Conservation (phyloP, 2,797 vertebrate genomes). For the Hydrophis major region DNA sequence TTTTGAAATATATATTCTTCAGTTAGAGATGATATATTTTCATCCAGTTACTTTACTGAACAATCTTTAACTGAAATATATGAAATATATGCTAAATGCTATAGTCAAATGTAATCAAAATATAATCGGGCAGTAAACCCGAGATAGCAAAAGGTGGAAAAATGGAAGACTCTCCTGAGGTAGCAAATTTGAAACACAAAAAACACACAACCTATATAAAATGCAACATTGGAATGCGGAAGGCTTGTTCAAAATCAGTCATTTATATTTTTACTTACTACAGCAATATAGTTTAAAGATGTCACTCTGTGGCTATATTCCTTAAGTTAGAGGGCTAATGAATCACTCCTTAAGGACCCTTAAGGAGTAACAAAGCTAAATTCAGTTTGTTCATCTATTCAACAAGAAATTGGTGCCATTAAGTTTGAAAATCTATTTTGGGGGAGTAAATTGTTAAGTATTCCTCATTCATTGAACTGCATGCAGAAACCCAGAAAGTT, state of each 20-base stretch:
- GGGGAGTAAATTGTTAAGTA: neutral
- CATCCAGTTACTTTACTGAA: neutral
- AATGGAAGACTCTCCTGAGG: conserved; percentile 19
- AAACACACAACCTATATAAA: neutral
- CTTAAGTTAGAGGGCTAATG: neutral
- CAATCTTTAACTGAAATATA: neutral
- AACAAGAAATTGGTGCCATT: neutral
- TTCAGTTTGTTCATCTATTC: neutral
- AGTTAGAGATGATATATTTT: neutral
- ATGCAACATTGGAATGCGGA: neutral
- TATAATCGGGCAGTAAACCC: neutral
- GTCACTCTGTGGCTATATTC: neutral
- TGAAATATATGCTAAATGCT: neutral
- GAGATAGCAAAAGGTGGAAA: neutral
- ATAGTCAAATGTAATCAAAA: neutral
- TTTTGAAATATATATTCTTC: neutral
- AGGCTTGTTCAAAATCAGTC: neutral
- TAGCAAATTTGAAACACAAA: conserved; percentile 12
- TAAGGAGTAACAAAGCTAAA: neutral
- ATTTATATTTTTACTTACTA: neutral
- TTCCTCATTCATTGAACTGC: neutral
- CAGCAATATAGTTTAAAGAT: neutral
- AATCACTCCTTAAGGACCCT: neutral
- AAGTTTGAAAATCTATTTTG: neutral
- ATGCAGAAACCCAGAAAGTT: neutral